Percentiles rank a stretch among this genome's conserved stretches.
Evolutionary conservation across 2,797 vertebrate species (phyloP).

Genomic region (Silurus lanzhouensis): DNA sequence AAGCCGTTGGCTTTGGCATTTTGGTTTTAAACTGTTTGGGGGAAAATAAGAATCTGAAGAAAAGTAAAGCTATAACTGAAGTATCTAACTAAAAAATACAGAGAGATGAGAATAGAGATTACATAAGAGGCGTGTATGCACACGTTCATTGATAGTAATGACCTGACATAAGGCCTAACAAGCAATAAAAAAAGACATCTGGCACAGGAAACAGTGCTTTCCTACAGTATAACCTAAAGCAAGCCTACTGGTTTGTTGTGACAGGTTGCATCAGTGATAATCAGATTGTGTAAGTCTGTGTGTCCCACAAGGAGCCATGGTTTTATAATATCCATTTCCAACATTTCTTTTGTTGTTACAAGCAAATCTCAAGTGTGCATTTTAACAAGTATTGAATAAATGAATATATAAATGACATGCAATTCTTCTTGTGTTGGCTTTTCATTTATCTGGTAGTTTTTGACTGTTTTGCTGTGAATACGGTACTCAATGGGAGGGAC

Average conservation of each 20-base stretch:
- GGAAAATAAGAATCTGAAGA: neutral
- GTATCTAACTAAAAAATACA: neutral
- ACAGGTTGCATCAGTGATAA: slow-evolving; percentile 15
- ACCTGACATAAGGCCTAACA: neutral
- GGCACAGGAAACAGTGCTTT: neutral
- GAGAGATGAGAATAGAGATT: too few species aligned
- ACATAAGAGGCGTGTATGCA: neutral
- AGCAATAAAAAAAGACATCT: slow-evolving; percentile 20
- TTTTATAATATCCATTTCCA: neutral
- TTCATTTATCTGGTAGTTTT: neutral
- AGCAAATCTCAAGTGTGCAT: neutral
- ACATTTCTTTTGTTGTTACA: neutral
- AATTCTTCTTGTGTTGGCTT: neutral
- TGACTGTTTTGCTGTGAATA: neutral
- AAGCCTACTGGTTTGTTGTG: slow-evolving; percentile 5
- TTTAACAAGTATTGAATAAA: neutral
- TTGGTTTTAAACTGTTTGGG: neutral
- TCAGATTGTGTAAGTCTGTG: slow-evolving; percentile 11
- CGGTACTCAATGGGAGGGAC: neutral
- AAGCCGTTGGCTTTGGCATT: neutral
- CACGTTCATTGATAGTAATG: neutral
- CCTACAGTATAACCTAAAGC: neutral
- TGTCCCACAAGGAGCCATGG: neutral
- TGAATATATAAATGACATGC: neutral
- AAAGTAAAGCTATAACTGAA: neutral